Conservation (phyloP, 2,113 vertebrate species). For the Sander lucioperca region DNA sequence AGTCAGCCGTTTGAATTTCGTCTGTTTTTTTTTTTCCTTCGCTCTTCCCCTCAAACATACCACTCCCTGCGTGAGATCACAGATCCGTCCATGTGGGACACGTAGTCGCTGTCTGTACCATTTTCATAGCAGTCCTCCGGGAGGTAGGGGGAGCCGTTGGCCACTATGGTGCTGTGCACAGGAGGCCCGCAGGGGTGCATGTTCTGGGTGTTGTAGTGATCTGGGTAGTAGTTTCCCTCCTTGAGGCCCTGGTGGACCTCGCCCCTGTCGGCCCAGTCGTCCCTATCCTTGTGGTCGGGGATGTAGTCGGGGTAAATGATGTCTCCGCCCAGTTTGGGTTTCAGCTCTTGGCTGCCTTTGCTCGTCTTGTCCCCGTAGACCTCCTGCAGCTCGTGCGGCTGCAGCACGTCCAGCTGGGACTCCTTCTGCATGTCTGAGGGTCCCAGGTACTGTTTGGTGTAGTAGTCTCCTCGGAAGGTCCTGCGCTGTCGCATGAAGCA, state of each 20-base stretch:
- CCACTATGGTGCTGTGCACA: slow-evolving; percentile 83
- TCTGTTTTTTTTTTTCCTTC: slow-evolving; percentile 64
- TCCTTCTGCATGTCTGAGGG: slow-evolving; percentile 98
- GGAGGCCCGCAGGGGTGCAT: slow-evolving; percentile 89
- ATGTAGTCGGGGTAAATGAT: slow-evolving; percentile 93
- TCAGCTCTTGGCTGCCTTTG: slow-evolving; percentile 92
- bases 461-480: slow-evolving; percentile 98
- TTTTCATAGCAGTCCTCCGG: slow-evolving; percentile 90
- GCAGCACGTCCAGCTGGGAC: slow-evolving; percentile 95
- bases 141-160: slow-evolving; percentile 91
- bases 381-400: slow-evolving; percentile 93
- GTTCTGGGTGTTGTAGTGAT: slow-evolving; percentile 79
- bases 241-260: slow-evolving; percentile 85
- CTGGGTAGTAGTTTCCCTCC: slow-evolving; percentile 85
- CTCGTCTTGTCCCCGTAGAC: slow-evolving; percentile 92
- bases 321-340: slow-evolving; percentile 90
- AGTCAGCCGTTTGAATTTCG: slow-evolving; percentile 25
- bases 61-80: slow-evolving; percentile 99
- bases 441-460: slow-evolving; percentile 98
- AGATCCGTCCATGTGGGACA: slow-evolving; percentile 96
- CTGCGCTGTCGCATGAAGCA: slow-evolving; percentile 92
- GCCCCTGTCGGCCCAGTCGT: slow-evolving; percentile 90
- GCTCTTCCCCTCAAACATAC: slow-evolving; percentile 89
- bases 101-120: slow-evolving; percentile 94
- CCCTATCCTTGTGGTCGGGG: slow-evolving; percentile 88